Evolutionary conservation across 2,113 vertebrate species (phyloP).

Genomic region (Cyanocitta stelleri): DNA sequence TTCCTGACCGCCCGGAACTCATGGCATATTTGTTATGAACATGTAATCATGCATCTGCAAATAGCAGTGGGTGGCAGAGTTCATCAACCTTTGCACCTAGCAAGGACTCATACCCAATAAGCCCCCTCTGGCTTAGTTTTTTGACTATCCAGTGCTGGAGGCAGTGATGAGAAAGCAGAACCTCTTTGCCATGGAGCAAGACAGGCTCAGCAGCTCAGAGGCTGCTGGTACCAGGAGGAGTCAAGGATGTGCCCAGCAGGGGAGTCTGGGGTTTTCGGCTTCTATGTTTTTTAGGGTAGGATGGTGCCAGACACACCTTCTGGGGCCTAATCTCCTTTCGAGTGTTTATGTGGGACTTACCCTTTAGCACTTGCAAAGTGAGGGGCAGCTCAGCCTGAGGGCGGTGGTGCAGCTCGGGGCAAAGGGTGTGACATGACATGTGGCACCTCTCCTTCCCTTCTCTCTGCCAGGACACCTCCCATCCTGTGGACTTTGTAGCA

Average conservation of each 20-base stretch:
- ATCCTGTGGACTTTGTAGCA: background rate
- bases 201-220: background rate
- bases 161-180: background rate
- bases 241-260: background rate
- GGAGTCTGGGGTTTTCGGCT: accelerated
- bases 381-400: background rate
- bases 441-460: background rate
- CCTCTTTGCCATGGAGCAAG: background rate
- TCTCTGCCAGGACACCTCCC: background rate
- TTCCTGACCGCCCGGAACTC: background rate
- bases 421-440: accelerated
- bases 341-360: background rate
- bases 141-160: background rate
- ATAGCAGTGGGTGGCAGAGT: background rate
- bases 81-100: background rate
- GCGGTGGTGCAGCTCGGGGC: accelerated
- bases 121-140: background rate
- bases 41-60: background rate
- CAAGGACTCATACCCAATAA: accelerated
- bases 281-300: background rate
- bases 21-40: background rate
- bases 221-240: background rate
- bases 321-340: background rate
- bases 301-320: background rate
- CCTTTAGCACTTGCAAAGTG: background rate